Conservation (phyloP, 2,113 vertebrate genomes). For the Larimichthys polyactis region DNA sequence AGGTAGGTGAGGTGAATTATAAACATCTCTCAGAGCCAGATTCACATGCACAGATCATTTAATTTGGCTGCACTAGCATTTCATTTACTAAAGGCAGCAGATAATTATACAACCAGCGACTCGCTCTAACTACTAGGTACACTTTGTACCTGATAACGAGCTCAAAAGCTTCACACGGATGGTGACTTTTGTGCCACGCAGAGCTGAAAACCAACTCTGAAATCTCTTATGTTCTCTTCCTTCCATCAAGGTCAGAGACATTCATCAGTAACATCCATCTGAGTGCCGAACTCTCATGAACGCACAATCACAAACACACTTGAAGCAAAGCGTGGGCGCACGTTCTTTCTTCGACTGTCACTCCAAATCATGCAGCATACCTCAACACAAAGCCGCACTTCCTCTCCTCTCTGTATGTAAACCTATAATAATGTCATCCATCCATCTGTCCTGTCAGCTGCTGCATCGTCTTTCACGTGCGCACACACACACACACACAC, state of each 20-base stretch:
- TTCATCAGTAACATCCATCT: background rate
- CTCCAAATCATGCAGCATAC: too few species aligned
- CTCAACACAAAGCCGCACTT: background rate
- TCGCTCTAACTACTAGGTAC: background rate
- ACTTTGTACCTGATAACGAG: constrained; percentile 19
- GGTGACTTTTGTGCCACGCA: background rate
- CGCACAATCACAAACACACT: background rate
- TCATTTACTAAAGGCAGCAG: constrained; percentile 16
- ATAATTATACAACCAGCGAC: constrained; percentile 33
- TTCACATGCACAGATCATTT: constrained; percentile 13
- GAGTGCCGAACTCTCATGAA: background rate
- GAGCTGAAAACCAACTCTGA: background rate
- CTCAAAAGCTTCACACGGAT: background rate
- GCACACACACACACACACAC: too few species aligned
- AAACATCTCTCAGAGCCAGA: background rate
- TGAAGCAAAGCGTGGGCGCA: background rate
- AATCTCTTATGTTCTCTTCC: background rate
- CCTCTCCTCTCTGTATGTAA: background rate
- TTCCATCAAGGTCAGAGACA: background rate
- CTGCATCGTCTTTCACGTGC: background rate
- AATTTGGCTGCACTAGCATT: constrained; percentile 33
- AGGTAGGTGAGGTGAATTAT: background rate
- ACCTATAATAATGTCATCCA: background rate
- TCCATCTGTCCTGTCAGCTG: background rate
- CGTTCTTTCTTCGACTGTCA: background rate